Base-by-base conservation (phyloP, 2,888 invertebrate genomes). In the Macrosiphum euphorbiae region DNA sequence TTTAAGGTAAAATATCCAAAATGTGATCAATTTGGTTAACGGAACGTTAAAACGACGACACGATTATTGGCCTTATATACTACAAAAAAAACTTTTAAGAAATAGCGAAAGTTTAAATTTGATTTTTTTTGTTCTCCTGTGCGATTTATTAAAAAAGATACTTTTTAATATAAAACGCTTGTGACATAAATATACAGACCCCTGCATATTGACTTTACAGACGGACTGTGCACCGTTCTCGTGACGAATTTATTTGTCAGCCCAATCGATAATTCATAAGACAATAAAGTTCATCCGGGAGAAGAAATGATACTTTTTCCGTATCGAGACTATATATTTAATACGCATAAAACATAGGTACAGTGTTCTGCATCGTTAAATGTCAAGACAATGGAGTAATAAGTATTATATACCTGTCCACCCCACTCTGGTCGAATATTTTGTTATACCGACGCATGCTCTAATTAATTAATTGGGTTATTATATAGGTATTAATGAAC, bases 121-220 rank as follows among this genome's bases (percentile, higher is more conserved):
- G 16, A 0, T 67, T n/a, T 67, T 67, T n/a, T n/a, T 67, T 67
- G 1, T n/a, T 61, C 28, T 16, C 67, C 35, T 67, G n/a, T 78
- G 78, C 7, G 20, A 78, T 78, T 78, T 78, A 78, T 78, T 35
- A 78, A 78, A 67, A 67, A 78, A 78, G 78, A 78, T 78, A 78
- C 78, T 35, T 41, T 78, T 78, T 78, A 78, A 78, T 78, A 78
- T 35, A 35, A 78, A 78, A 41, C 78, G 35, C 20, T 26, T 20
- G 78, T 35, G 35, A 78, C 78, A 35, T 78, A 35, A 78, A 78
- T 78, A 78, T 67, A 35, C 35, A 41, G 35, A 35, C 78, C 78
- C 20, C 35, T n/a, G n/a, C n/a, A 78, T 78, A 78, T 78, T 41
- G 35, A 78, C 78, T 78, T 78, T 78, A 35, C 78, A 35, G 7